Evolutionary conservation across 2,113 vertebrate genomes (phyloP), one percentile per base, ranked within the genome.

Genomic region (Ceyx melanurus): DNA sequence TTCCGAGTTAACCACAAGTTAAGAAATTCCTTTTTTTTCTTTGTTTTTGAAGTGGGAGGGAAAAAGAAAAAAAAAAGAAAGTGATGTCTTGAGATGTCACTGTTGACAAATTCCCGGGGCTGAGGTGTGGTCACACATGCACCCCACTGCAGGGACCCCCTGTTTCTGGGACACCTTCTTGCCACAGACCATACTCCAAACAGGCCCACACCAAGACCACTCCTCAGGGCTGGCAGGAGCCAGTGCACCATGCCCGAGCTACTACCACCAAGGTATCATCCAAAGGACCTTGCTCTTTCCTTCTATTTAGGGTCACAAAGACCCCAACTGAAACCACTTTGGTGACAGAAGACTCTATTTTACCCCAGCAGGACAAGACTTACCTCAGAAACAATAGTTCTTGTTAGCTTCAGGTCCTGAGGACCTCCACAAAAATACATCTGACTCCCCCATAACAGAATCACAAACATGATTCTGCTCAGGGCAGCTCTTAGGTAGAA

Each of bases 1-100:
- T 97, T 96, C 92, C 93, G 88, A 84, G 72, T 50, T 74, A 84
- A 94, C 96, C 96, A 92, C 96, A 95, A 94, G 82, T 96, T 93
- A 95, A 93, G 91, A 97, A 97, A 97, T 96, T 95, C 87, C 94
- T 71, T 94, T 92, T 91, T 37, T 37, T 65, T 87, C 80, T 93
- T 95, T 89, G 86, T 92, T 94, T 88, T 95, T 91, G 86, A 85
- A 94, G 81, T 2, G 5, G 51, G 53, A 70, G 33, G 45, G 7
- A 15, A 2, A 4, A 11, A 16, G 8, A 3, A 35, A 64, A 48
- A 31, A 40, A 43, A 13, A 25, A 31, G 5, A 60, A 82, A 46
- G 22, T 4, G 0, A 13, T 58, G 88, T 23, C 87, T 82, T 83
- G 78, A 48, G 89, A 88, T 37, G 35, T 86, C 93, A 92, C 13